Percentiles rank a stretch among this genome's conserved stretches.
Conservation (phyloP, 2,888 invertebrate species). For the Ypsolopha scabrella region DNA sequence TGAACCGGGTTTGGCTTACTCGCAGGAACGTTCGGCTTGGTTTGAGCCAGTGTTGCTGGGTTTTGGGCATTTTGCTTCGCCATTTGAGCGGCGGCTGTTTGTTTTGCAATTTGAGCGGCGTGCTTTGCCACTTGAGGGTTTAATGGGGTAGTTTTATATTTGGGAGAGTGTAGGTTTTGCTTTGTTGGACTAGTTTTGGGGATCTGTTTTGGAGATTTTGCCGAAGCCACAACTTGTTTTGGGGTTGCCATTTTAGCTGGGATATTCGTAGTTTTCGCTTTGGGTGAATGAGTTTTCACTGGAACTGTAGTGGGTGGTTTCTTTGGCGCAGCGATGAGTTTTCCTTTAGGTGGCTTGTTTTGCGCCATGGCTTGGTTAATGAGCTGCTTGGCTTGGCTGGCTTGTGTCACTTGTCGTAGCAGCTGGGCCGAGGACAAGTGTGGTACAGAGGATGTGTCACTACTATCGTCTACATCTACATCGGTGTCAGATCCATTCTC, state of each 20-base stretch:
- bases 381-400: slow-evolving; percentile 17
- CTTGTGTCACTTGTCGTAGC: slow-evolving; percentile 39
- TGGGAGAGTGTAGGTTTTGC: slow-evolving; percentile 3
- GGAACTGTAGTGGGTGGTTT: not conserved
- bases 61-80: not conserved
- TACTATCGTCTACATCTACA: slow-evolving; percentile 24
- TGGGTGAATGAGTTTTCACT: not conserved
- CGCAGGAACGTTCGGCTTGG: not conserved
- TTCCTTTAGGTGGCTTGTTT: slow-evolving; percentile 9
- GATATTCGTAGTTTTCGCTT: not conserved
- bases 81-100: not conserved
- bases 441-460: slow-evolving; percentile 10
- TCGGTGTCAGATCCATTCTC: slow-evolving; percentile 55
- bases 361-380: slow-evolving; percentile 9
- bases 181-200: not conserved
- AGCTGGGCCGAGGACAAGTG: slow-evolving; percentile 52
- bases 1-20: not conserved
- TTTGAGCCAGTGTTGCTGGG: not conserved
- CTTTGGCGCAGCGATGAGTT: not conserved
- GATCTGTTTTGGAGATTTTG: not conserved
- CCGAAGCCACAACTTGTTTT: not conserved
- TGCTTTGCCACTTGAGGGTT: slow-evolving; percentile 15
- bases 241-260: not conserved
- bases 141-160: not conserved
- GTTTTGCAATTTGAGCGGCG: not conserved